These are phyloP conservation scores for Nesospiza acunhae DNA, from an alignment of 2,113 vertebrate species.

Conservation along the genomic window DNA sequence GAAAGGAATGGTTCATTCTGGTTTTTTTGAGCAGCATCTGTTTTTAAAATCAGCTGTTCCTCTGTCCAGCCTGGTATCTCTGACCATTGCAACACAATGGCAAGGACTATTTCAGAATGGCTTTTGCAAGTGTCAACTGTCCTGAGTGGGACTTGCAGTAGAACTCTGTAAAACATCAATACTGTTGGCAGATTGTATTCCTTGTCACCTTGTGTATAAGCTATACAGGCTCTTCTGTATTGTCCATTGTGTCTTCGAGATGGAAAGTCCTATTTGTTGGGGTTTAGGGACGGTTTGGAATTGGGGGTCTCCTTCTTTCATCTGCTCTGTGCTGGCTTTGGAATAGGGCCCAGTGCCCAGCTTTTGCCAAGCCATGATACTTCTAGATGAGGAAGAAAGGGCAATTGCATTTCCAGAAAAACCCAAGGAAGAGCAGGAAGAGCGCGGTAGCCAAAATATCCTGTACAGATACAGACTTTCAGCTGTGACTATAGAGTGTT, in stretches of 20 bases:
- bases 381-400: constrained; percentile 34
- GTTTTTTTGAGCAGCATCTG: constrained; percentile 81
- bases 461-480: neutral
- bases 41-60: constrained; percentile 97
- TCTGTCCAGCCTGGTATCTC: constrained; percentile 92
- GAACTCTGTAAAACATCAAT: constrained; percentile 52
- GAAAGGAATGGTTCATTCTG: neutral
- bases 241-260: constrained; percentile 69
- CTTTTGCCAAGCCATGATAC: neutral
- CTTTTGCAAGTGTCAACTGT: neutral
- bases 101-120: neutral
- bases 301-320: constrained; percentile 47
- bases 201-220: constrained; percentile 21
- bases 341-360: constrained; percentile 9
- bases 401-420: constrained; percentile 54
- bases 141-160: neutral
- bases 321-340: constrained; percentile 44
- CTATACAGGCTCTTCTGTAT: constrained; percentile 69
- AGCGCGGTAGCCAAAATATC: neutral
- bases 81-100: constrained; percentile 86
- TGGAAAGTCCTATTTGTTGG: constrained; percentile 37
- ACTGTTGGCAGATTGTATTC: constrained; percentile 52
- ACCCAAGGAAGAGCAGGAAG: neutral
- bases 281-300: constrained; percentile 39
- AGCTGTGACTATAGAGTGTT: constrained; percentile 12